phyloP scores from a whole-genome alignment of 2,797 vertebrate species.

The Myotis findleyi region DNA sequence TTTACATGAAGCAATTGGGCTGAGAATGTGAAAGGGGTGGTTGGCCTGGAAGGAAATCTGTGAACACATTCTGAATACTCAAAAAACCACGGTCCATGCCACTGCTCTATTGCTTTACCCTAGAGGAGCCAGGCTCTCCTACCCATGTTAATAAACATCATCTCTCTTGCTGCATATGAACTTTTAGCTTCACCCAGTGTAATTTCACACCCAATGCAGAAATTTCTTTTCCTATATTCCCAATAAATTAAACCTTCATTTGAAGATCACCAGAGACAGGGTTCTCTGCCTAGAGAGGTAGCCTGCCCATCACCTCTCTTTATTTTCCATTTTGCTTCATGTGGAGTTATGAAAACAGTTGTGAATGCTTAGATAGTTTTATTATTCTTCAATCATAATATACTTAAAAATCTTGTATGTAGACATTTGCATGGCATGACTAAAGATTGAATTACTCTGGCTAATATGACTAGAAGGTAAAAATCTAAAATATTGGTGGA shows the following conservation, averaged over 20 bases:
- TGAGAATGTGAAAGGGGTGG: not conserved
- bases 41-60: not conserved
- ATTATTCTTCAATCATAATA: slow-evolving; percentile 2
- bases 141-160: not conserved
- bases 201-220: not conserved
- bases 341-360: not conserved
- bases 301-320: not conserved
- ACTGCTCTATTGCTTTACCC: not conserved
- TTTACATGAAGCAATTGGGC: not conserved
- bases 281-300: not conserved
- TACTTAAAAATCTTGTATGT: not conserved
- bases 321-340: not conserved
- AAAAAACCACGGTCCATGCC: not conserved
- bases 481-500: slow-evolving; percentile 30
- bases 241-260: not conserved
- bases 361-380: not conserved
- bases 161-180: not conserved
- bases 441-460: slow-evolving; percentile 24
- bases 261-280: not conserved
- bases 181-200: not conserved
- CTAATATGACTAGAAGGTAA: not conserved
- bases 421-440: not conserved
- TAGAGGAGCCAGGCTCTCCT: not conserved
- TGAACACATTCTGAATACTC: not conserved
- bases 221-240: not conserved